These are phyloP conservation scores for Odobenus rosmarus DNA, from an alignment of 2,113 vertebrate species.

Conservation along the genomic window DNA sequence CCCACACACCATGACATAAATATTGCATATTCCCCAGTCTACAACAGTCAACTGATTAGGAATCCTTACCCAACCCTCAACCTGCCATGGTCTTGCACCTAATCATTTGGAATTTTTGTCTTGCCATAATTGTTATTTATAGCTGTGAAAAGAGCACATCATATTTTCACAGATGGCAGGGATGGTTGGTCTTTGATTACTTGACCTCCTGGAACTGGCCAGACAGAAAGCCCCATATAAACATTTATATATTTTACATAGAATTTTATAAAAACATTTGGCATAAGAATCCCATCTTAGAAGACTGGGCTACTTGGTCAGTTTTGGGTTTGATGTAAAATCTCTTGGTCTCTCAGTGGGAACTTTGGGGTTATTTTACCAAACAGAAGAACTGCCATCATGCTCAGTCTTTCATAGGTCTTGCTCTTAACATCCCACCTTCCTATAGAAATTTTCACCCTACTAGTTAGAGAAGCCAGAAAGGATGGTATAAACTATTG, in stretches of 20 bases:
- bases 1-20: background rate
- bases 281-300: conserved; percentile 15
- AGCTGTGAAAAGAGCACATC: conserved; percentile 61
- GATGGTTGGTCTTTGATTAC: conserved; percentile 52
- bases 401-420: background rate
- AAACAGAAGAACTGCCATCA: background rate
- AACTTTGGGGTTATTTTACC: conserved; percentile 27
- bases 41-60: background rate
- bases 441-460: background rate
- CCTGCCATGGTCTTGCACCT: conserved; percentile 47
- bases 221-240: conserved; percentile 29
- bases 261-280: conserved; percentile 46
- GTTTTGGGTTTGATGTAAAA: conserved; percentile 25
- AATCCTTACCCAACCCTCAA: background rate
- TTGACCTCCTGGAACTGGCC: conserved; percentile 58
- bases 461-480: background rate
- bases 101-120: conserved; percentile 38
- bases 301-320: background rate
- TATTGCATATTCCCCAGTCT: background rate
- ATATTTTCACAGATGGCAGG: conserved; percentile 61
- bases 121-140: conserved; percentile 53
- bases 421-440: background rate
- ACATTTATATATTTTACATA: conserved; percentile 48
- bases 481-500: background rate
- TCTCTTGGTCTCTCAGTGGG: background rate